Percentiles rank a stretch among this genome's conserved stretches.
These are phyloP conservation scores for Myiozetetes cayanensis DNA, from an alignment of 2,113 vertebrate species.

Conservation along the genomic window DNA sequence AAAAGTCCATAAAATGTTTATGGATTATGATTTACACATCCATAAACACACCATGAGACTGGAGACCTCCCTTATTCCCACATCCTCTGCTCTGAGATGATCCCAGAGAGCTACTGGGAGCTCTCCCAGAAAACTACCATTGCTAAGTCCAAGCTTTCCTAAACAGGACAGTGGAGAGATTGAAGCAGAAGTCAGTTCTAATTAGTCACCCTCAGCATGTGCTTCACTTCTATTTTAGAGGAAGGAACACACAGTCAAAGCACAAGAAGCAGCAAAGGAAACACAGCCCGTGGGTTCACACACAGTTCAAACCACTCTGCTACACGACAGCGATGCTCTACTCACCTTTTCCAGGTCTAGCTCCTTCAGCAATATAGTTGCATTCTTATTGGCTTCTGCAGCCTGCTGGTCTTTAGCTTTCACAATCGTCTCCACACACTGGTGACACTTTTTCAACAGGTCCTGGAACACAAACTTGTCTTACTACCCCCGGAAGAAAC, in stretches of 20 bases:
- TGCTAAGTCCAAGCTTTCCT: not conserved
- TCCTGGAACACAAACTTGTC: slow-evolving; percentile 76
- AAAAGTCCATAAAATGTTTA: not conserved
- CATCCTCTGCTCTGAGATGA: not conserved
- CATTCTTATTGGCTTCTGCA: slow-evolving; percentile 98
- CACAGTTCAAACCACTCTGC: not conserved
- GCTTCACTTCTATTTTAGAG: not conserved
- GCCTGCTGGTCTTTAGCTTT: slow-evolving; percentile 99
- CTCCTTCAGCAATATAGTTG: slow-evolving; percentile 96
- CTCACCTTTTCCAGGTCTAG: slow-evolving; percentile 96
- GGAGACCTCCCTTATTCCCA: not conserved
- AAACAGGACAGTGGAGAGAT: not conserved
- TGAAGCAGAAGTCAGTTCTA: not conserved
- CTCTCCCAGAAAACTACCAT: not conserved
- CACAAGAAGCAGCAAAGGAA: not conserved
- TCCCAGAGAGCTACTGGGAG: not conserved
- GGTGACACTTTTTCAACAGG: slow-evolving; percentile 97
- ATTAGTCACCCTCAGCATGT: not conserved
- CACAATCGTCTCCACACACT: slow-evolving; percentile 99
- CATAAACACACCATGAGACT: not conserved
- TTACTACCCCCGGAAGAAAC: not conserved
- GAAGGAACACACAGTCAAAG: not conserved
- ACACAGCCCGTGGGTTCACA: not conserved
- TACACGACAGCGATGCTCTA: not conserved
- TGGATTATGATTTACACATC: not conserved